phyloP scores from a whole-genome alignment of 2,888 invertebrate species.

The Amphimallon solstitiale region DNA sequence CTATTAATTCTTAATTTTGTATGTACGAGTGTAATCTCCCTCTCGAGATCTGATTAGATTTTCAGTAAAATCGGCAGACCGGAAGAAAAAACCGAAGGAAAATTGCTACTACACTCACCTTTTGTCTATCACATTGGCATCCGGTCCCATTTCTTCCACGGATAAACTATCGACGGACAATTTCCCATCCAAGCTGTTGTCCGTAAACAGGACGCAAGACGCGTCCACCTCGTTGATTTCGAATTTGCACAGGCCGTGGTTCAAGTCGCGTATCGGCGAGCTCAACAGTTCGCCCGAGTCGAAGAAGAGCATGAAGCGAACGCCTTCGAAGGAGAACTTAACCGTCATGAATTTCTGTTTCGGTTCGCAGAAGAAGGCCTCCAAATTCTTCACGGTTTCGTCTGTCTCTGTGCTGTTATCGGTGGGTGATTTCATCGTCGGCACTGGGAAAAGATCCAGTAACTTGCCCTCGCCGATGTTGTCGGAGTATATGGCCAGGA shows the following conservation, averaged over 20 bases:
- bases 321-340: constrained; percentile 74
- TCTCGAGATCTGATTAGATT: too few relatives aligned
- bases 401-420: constrained; percentile 46
- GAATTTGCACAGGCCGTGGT: constrained; percentile 76
- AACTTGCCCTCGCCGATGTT: constrained; percentile 73
- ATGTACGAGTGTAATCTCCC: too few relatives aligned
- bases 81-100: too few relatives aligned
- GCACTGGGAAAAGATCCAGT: constrained; percentile 62
- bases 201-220: constrained; percentile 73
- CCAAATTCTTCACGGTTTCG: constrained; percentile 71
- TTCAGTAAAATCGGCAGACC: too few relatives aligned
- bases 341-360: constrained; percentile 70
- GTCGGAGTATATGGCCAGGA: constrained; percentile 77
- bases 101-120: constrained; percentile 67
- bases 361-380: constrained; percentile 79
- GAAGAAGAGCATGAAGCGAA: constrained; percentile 76
- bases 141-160: constrained; percentile 78
- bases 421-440: constrained; percentile 49
- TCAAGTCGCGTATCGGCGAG: constrained; percentile 78
- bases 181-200: constrained; percentile 75
- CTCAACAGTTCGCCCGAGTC: constrained; percentile 80
- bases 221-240: constrained; percentile 75
- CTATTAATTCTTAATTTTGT: too few relatives aligned
- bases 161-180: constrained; percentile 75
- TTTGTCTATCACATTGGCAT: constrained; percentile 69